phyloP scores from a whole-genome alignment of 1,140 invertebrate genomes.

The Oreohelix idahoensis region DNA sequence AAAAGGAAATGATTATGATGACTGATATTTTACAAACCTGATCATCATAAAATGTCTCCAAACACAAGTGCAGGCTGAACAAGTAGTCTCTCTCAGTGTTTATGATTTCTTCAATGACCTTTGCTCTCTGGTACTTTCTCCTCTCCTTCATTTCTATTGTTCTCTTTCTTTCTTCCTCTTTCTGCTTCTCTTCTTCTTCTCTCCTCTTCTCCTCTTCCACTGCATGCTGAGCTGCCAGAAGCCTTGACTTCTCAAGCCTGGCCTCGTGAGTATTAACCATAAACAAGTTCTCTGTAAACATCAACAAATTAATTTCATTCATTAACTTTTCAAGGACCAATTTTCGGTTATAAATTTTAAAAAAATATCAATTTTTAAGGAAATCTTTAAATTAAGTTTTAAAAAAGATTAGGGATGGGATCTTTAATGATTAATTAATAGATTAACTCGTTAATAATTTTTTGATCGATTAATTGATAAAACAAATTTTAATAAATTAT shows the following conservation, averaged over 20 bases:
- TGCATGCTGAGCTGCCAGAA: conserved; percentile 51
- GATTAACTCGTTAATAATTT: no score
- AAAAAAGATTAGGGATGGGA: no score
- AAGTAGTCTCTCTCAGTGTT: conserved; percentile 74
- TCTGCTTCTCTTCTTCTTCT: conserved; percentile 50
- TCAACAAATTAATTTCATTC: no score
- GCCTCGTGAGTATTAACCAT: conserved; percentile 49
- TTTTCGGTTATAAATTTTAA: no score
- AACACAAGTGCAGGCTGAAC: conserved; percentile 68
- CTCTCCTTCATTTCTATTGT: conserved; percentile 58
- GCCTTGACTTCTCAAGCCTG: conserved; percentile 35
- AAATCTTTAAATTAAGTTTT: no score
- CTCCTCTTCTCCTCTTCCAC: conserved; percentile 1
- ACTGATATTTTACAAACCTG: conserved; percentile 41
- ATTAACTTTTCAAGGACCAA: no score
- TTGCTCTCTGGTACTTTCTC: conserved; percentile 67
- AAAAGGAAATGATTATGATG: no score
- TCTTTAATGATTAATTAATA: no score
- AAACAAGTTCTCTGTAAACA: conserved; percentile 56
- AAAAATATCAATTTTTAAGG: no score
- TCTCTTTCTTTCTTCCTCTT: conserved; percentile 56
- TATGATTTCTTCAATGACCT: conserved; percentile 73
- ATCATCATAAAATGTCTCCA: conserved; percentile 67
- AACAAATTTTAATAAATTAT: no score
- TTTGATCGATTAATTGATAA: no score